phyloP scores from a whole-genome alignment of 1,140 invertebrate genomes.

The Nephila pilipes region DNA sequence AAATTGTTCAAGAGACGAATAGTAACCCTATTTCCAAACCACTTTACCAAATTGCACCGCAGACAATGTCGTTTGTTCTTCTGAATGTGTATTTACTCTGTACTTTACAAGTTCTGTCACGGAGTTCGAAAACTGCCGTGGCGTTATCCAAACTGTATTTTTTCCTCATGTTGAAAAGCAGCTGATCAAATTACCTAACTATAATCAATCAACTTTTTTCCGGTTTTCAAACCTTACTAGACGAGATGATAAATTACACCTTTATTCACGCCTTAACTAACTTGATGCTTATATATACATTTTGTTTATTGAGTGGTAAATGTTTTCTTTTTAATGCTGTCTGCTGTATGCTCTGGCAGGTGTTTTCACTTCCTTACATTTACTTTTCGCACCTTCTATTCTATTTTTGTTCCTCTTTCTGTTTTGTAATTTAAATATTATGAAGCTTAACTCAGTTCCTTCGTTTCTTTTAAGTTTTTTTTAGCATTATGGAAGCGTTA shows the following conservation, averaged over 20 bases:
- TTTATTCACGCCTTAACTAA: not conserved
- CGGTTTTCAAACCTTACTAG: not conserved
- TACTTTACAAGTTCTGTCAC: conserved; percentile 23
- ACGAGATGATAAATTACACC: not conserved
- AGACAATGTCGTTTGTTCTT: not conserved
- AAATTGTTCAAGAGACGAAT: not conserved
- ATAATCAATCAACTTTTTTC: conserved; percentile 16
- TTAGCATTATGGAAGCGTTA: too few species aligned
- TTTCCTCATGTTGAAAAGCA: not conserved
- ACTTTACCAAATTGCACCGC: conserved; percentile 5
- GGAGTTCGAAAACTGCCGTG: not conserved
- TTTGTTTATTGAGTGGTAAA: not conserved
- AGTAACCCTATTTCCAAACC: not conserved
- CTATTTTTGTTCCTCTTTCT: too few species aligned
- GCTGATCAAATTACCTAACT: not conserved
- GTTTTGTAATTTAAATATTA: too few species aligned
- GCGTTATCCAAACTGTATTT: not conserved
- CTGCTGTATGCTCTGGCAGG: too few species aligned
- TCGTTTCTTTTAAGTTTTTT: too few species aligned
- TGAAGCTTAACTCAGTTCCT: too few species aligned
- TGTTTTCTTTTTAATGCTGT: too few species aligned
- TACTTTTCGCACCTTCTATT: too few species aligned
- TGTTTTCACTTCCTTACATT: too few species aligned
- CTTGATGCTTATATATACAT: not conserved
- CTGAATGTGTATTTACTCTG: conserved; percentile 9